phyloP scores from a whole-genome alignment of 1,140 invertebrate species.

The Trichonephila clavata region DNA sequence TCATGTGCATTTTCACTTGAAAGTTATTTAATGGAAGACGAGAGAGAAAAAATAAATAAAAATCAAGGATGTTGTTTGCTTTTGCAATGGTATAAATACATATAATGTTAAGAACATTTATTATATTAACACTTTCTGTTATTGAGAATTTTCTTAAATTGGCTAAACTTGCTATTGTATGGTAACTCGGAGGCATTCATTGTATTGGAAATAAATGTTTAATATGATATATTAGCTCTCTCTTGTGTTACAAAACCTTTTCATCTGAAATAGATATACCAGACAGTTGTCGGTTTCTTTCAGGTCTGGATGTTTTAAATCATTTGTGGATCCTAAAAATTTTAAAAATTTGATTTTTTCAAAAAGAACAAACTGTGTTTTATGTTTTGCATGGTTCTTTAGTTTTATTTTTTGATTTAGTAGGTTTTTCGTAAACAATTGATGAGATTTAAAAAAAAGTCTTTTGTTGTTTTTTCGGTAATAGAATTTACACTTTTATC shows the following conservation, averaged over 20 bases:
- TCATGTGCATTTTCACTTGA: conserved; percentile 10
- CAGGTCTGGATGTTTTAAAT: no score
- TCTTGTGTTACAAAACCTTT: not conserved
- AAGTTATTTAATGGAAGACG: not conserved
- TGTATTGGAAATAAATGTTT: not conserved
- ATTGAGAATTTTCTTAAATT: not conserved
- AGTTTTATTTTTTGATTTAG: no score
- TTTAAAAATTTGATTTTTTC: no score
- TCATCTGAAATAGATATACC: not conserved
- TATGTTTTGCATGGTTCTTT: no score
- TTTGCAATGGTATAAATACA: not conserved
- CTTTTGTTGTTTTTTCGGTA: no score
- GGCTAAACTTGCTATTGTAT: not conserved
- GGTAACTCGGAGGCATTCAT: not conserved
- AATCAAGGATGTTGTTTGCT: not conserved
- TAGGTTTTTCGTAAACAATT: no score
- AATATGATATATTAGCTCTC: no score
- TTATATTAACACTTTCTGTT: not conserved
- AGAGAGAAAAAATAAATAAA: not conserved
- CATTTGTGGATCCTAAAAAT: no score
- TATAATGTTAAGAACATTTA: not conserved
- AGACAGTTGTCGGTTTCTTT: no score
- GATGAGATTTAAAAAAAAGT: no score
- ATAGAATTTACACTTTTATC: no score
- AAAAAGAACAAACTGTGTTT: no score